These are phyloP conservation scores for Tinamus major DNA, from an alignment of 2,797 vertebrate genomes.

Conservation along the genomic window DNA sequence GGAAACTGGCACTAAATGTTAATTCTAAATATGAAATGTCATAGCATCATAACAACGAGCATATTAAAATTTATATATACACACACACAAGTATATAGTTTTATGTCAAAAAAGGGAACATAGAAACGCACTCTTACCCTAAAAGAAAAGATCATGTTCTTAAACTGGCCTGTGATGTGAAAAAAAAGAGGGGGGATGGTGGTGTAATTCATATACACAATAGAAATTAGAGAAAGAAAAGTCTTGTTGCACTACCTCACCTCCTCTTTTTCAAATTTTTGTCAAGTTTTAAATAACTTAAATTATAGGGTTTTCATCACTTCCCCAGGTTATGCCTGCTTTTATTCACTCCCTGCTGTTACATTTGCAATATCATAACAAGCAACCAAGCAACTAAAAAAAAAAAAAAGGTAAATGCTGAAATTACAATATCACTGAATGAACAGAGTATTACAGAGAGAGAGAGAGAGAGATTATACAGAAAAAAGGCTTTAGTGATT, in stretches of 20 bases:
- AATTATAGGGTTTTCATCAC: not conserved
- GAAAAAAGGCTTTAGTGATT: conserved; percentile 12
- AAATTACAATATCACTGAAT: conserved; percentile 1
- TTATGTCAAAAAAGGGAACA: no score
- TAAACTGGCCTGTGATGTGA: not conserved
- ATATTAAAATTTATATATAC: not conserved
- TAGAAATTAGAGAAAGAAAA: not conserved
- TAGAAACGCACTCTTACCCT: not conserved
- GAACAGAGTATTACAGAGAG: not conserved
- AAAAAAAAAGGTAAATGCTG: not conserved
- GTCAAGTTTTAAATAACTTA: conserved; percentile 16
- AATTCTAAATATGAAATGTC: not conserved
- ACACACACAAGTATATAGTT: no score
- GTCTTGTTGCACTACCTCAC: not conserved
- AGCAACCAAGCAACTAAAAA: not conserved
- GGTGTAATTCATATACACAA: not conserved
- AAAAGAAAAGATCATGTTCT: not conserved
- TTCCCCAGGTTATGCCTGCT: not conserved
- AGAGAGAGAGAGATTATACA: not conserved
- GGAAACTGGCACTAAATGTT: not conserved
- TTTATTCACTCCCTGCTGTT: not conserved
- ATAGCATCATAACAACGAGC: not conserved
- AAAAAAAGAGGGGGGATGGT: not conserved
- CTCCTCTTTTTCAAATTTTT: not conserved
- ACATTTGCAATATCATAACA: not conserved